Percentiles rank a stretch among this genome's conserved stretches.
Evolutionary conservation across 2,113 vertebrate species (phyloP).

Genomic region (Dascyllus trimaculatus): DNA sequence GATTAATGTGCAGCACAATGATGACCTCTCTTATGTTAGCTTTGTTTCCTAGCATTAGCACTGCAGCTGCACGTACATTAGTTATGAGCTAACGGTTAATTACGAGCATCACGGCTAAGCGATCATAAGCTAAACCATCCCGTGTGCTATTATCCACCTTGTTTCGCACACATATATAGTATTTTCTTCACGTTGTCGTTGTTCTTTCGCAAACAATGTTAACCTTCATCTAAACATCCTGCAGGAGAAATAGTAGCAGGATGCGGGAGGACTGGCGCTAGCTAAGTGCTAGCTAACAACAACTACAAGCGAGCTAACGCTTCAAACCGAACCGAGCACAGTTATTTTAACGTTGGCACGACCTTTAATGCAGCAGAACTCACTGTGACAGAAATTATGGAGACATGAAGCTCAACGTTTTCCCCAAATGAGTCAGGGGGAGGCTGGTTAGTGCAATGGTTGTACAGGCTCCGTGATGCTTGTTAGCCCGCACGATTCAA

Average conservation of each 20-base stretch:
- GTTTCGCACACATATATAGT: not conserved
- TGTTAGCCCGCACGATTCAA: constrained; percentile 77
- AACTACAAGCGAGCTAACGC: constrained; percentile 19
- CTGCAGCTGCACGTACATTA: not conserved
- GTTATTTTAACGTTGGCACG: not conserved
- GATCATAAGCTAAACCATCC: not conserved
- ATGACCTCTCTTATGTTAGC: not conserved
- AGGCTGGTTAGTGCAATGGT: constrained; percentile 9
- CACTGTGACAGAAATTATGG: constrained; percentile 51
- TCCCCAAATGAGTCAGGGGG: constrained; percentile 28
- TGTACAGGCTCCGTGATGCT: constrained; percentile 5
- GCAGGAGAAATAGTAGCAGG: not conserved
- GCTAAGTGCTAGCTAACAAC: constrained; percentile 23
- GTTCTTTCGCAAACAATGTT: not conserved
- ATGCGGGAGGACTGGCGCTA: constrained; percentile 9
- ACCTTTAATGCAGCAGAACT: constrained; percentile 13
- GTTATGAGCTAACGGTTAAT: constrained; percentile 10
- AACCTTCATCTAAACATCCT: not conserved
- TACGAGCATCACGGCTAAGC: not conserved
- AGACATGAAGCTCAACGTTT: constrained; percentile 56
- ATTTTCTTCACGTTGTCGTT: not conserved
- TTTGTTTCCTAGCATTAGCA: constrained; percentile 23
- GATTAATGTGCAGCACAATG: not conserved
- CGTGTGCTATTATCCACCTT: not conserved
- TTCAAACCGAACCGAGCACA: not conserved